Percentiles rank a stretch among this genome's conserved stretches.
These are phyloP conservation scores for Spisula solida DNA, from an alignment of 2,888 invertebrate genomes.

Conservation along the genomic window DNA sequence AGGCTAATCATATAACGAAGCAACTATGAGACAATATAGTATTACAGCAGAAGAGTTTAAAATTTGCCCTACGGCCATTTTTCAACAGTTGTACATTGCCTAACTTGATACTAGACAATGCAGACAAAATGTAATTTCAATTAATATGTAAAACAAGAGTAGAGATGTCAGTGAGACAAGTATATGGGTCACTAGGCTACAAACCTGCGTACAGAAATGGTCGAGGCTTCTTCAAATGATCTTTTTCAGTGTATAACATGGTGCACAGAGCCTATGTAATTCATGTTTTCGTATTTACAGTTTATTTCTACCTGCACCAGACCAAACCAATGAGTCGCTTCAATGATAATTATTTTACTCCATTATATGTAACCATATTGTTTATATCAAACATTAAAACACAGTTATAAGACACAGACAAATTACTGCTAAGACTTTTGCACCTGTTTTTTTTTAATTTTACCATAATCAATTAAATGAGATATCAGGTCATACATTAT, in stretches of 20 bases:
- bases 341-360: background rate
- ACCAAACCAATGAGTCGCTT: background rate
- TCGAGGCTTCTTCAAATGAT: background rate
- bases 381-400: background rate
- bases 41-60: constrained; percentile 27
- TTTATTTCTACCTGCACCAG: background rate
- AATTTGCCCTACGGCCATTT: constrained; percentile 39
- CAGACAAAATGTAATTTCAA: constrained; percentile 44
- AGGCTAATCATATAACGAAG: background rate
- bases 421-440: background rate
- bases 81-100: constrained; percentile 8
- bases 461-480: background rate
- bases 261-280: background rate
- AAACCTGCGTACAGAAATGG: background rate
- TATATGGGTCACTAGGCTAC: constrained; percentile 44
- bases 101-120: constrained; percentile 49
- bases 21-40: background rate
- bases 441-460: background rate
- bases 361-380: background rate
- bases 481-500: background rate
- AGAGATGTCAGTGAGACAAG: constrained; percentile 10
- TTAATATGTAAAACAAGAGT: constrained; percentile 36
- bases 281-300: background rate
- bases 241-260: background rate
- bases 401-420: background rate